Evolutionary conservation across 2,888 invertebrate species (phyloP), one percentile per base, ranked within the genome.

Genomic region (Drosophila pseudotakahashii): DNA sequence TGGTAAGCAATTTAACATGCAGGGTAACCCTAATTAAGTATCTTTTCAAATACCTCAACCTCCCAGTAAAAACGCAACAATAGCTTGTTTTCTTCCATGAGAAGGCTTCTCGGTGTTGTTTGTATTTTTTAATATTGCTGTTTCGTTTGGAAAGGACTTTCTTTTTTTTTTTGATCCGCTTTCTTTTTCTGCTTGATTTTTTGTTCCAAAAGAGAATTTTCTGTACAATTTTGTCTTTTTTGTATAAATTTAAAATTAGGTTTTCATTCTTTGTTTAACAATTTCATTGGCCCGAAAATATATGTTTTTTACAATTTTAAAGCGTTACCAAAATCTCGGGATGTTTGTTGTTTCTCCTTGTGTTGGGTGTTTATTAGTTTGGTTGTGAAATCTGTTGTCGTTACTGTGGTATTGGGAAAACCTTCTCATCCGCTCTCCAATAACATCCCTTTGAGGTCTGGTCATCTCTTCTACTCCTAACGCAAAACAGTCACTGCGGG

Each of bases 101-200:
- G 84, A 84, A 84, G 84, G 84, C 85, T 84, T 87, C 80, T 81
- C 79, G 82, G 79, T 83, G 80, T 83, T 79, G 60, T 77, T 78
- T 77, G 68, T 61, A 54, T 75, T 74, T 63, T 75, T 61, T 53
- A 75, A 62, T 71, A 54, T 75, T 70, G 75, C 60, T 74, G 74
- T 64, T 75, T 64, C 47, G 70, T 54, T 77, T 75, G 44, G 58
- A 71, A 73, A 64, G 61, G 60, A 58, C 54, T 64, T 64, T 50
- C 63, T 63, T 61, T 61, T 26, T 61, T 26, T 26, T 62, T 58
- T 69, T 66, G 63, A 75, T 78, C 63, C 48, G 44, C 36, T 80
- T 60, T 72, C 51, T 70, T 77, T 80, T 66, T 73, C 66, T 74
- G 64, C 60, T 69, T 72, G 52, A 74, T 78, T 84, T 70, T 71